Evolutionary conservation across 2,888 invertebrate species (phyloP).

Genomic region (Cotesia congregata): DNA sequence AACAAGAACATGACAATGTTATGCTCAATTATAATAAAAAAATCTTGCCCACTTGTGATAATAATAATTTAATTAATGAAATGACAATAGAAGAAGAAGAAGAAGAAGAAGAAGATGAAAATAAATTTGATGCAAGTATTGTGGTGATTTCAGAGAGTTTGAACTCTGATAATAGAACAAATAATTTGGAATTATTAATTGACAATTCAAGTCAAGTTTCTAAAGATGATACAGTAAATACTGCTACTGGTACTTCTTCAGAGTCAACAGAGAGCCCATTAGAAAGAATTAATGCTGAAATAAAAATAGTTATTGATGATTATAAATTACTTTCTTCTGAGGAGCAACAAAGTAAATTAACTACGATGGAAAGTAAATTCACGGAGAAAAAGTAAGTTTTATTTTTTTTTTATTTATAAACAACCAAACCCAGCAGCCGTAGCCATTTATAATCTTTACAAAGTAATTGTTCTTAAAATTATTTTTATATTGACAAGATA

Average conservation of each 20-base stretch:
- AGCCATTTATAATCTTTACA: no score
- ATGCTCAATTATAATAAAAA: slow-evolving; percentile 20
- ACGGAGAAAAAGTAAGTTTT: slow-evolving; percentile 60
- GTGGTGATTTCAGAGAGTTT: slow-evolving; percentile 19
- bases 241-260: background rate
- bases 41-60: background rate
- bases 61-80: background rate
- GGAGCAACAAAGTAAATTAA: slow-evolving; percentile 53
- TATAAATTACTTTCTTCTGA: slow-evolving; percentile 48
- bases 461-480: no score
- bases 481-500: no score
- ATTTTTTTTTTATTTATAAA: background rate
- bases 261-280: slow-evolving; percentile 39
- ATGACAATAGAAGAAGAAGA: background rate
- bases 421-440: no score
- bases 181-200: slow-evolving; percentile 46
- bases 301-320: slow-evolving; percentile 51
- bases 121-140: slow-evolving; percentile 34
- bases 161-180: slow-evolving; percentile 4
- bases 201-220: slow-evolving; percentile 25
- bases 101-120: background rate
- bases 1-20: background rate
- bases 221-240: background rate
- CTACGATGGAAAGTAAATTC: slow-evolving; percentile 58
- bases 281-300: slow-evolving; percentile 54